phyloP scores from a whole-genome alignment of 2,113 vertebrate genomes.

The Catharus bicknelli region DNA sequence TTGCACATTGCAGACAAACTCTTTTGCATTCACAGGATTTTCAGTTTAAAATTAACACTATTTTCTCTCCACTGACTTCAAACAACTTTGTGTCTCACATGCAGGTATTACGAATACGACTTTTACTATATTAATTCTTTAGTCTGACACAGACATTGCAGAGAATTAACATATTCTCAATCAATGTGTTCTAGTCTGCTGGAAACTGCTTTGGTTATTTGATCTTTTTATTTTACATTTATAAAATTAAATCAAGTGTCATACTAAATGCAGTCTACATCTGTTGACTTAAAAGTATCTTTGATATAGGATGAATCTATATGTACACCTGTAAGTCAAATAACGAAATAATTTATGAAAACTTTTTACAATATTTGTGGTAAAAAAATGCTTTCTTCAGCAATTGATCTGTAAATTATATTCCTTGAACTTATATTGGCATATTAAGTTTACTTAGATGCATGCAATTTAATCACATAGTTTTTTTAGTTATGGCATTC shows the following conservation, averaged over 20 bases:
- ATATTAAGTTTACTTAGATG: neutral
- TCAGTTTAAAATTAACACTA: neutral
- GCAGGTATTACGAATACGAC: constrained; percentile 22
- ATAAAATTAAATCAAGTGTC: constrained; percentile 2
- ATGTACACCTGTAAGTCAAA: neutral
- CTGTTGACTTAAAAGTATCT: neutral
- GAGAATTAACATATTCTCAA: constrained; percentile 25
- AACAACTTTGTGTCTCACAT: neutral
- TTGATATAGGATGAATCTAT: neutral
- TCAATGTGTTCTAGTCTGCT: constrained; percentile 34
- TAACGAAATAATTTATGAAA: neutral
- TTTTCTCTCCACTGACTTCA: constrained; percentile 36
- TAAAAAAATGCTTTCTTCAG: neutral
- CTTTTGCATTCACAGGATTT: constrained; percentile 39
- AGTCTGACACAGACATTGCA: constrained; percentile 29
- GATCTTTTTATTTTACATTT: neutral
- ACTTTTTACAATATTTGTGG: neutral
- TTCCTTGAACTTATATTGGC: neutral
- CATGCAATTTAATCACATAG: neutral
- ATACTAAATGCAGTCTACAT: neutral
- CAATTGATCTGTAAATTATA: neutral
- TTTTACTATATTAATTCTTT: constrained; percentile 57
- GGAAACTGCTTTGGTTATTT: constrained; percentile 21
- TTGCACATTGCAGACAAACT: neutral
- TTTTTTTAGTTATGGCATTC: neutral